phyloP scores from a whole-genome alignment of 35 echinoderm and acorn worm species.

The Ptychodera flava region DNA sequence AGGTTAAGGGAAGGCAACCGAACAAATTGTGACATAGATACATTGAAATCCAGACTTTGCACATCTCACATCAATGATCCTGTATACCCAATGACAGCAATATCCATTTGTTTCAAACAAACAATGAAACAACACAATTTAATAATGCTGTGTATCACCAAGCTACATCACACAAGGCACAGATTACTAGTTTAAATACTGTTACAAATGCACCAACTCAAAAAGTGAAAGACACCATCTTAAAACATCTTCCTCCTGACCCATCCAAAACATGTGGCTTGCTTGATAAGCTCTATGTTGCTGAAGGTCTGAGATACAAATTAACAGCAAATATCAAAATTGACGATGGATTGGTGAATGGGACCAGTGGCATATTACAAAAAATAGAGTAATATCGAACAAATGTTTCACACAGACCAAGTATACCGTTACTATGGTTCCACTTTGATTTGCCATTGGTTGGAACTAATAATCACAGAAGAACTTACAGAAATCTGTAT shows the following conservation, averaged over 20 bases:
- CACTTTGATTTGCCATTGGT: constrained; percentile 27
- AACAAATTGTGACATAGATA: constrained; percentile 3
- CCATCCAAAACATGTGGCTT: constrained; percentile 29
- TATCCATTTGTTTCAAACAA: constrained; percentile 42
- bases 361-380: constrained; percentile 23
- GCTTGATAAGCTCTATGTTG: background rate
- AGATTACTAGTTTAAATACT: constrained; percentile 12
- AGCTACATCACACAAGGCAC: constrained; percentile 10
- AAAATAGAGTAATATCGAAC: too few relatives aligned
- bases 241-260: constrained; percentile 13
- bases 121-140: constrained; percentile 5
- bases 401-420: background rate
- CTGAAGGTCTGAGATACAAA: constrained; percentile 16
- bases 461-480: constrained; percentile 5
- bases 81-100: background rate
- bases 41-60: background rate
- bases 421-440: constrained; percentile 22
- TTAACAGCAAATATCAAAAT: constrained; percentile 27
- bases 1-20: constrained; percentile 25
- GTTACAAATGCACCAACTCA: constrained; percentile 16
- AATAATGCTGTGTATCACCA: constrained; percentile 4
- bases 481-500: constrained; percentile 1
- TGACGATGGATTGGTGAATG: constrained; percentile 40
- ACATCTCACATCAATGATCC: background rate
- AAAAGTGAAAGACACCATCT: constrained; percentile 17